Evolutionary conservation across 2,797 vertebrate genomes (phyloP).

Genomic region (Oophaga sylvatica): DNA sequence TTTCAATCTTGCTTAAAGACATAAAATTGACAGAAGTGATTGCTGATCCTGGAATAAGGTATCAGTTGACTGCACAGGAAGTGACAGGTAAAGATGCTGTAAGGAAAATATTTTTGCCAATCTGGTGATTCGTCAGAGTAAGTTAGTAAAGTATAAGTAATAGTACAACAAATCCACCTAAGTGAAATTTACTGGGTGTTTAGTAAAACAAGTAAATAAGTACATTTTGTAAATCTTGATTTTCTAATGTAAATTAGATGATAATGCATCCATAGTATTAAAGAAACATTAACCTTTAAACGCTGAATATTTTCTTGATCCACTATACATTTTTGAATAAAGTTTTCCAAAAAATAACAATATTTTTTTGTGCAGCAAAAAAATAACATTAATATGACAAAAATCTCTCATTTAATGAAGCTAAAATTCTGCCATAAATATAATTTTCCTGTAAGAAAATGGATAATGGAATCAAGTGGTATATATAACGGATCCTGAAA

Average conservation of each 20-base stretch:
- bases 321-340: background rate
- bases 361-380: background rate
- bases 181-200: background rate
- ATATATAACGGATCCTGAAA: background rate
- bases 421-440: background rate
- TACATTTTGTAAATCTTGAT: background rate
- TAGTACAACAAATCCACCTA: background rate
- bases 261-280: background rate
- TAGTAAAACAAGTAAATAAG: background rate
- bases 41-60: background rate
- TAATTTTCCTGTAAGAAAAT: background rate
- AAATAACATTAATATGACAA: background rate
- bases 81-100: background rate
- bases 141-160: background rate
- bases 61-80: slow-evolving; percentile 21
- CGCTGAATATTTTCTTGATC: background rate
- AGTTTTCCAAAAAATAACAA: background rate
- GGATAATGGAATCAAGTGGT: background rate
- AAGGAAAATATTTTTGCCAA: slow-evolving; percentile 9
- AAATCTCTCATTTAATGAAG: background rate
- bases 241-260: background rate
- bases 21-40: slow-evolving; percentile 1
- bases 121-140: background rate
- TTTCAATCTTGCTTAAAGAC: background rate
- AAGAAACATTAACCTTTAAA: too few relatives aligned